These are phyloP conservation scores for Drosophila formosana DNA, from an alignment of 2,888 invertebrate species.

Conservation along the genomic window DNA sequence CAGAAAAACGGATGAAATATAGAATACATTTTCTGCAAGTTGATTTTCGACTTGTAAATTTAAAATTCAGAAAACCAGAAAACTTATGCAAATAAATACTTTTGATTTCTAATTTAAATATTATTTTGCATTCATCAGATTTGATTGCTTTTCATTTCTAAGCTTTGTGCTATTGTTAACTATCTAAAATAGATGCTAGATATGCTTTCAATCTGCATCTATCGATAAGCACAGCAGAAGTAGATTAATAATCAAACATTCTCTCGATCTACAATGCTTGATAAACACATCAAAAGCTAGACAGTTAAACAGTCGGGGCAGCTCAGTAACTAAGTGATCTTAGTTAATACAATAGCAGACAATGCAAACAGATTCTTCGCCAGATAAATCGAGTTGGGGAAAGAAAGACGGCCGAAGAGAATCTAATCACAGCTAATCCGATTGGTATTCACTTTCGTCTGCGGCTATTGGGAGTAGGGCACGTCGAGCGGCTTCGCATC, in stretches of 20 bases:
- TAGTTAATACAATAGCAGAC: not conserved
- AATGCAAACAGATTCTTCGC: not conserved
- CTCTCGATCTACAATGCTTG: not conserved
- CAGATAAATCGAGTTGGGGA: not conserved
- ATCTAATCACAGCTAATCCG: conserved; percentile 11
- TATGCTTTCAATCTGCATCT: not conserved
- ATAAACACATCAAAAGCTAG: not conserved
- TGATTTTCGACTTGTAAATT: no score
- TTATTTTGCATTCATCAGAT: no score
- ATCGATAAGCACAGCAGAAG: no score
- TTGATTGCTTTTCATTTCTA: no score
- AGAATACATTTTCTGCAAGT: not conserved
- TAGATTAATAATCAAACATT: not conserved
- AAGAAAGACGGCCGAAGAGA: not conserved
- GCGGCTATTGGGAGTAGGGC: conserved; percentile 64
- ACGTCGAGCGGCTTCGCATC: conserved; percentile 45
- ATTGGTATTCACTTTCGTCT: conserved; percentile 52
- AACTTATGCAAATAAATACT: no score
- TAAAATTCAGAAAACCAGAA: no score
- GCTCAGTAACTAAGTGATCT: no score
- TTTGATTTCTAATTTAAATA: no score
- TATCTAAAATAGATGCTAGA: no score
- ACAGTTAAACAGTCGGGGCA: no score
- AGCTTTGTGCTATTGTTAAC: no score
- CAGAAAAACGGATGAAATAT: not conserved